Evolutionary conservation across 2,797 vertebrate genomes (phyloP), one percentile per base, ranked within the genome.

Genomic region (Acanthopagrus latus): DNA sequence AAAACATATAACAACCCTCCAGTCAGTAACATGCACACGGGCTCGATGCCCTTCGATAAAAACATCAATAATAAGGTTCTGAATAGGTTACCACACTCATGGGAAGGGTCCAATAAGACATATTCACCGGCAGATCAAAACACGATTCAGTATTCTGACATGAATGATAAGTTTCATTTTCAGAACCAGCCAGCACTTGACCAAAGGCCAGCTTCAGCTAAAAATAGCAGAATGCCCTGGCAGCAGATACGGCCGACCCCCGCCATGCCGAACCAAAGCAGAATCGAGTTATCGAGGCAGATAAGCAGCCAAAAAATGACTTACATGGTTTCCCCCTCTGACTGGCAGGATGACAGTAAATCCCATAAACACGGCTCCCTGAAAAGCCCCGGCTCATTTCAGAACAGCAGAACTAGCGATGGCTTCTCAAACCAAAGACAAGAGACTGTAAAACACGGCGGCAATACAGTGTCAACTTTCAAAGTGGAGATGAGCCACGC

Each of bases 261-360:
- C 18, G 76, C 95, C 2, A 25, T 95, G 85, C 90, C 95, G 0
- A 82, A 84, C 81, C 95, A 96, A 90, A 96, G 94, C 86, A 90
- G 92, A 83, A 91, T 96, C 5, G 96, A 98, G 81, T 88, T 97
- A 84, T 92, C 96, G 0, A 95, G 96, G 82, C 96, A 91, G 86
- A 89, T 96, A 74, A 95, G 90, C 83, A 95, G 93, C 92, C 96
- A 97, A 87, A 97, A 97, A 87, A 68, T 96, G 64, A 87, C 95
- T 23, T 98, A 97, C 85, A 92, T 96, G 46, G 80, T 95, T n/a
- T 92, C 95, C 33, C 78, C 89, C 0, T 82, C 95, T 0, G 96
- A 99, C 78, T 99, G 97, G 97, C 96, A 95, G 68, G 96, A 96
- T 50, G 94, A 93, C 0, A 89, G 86, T 70, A 96, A 96, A 84